Conservation (phyloP, 2,888 invertebrate genomes). For the Synanthedon formicaeformis region DNA sequence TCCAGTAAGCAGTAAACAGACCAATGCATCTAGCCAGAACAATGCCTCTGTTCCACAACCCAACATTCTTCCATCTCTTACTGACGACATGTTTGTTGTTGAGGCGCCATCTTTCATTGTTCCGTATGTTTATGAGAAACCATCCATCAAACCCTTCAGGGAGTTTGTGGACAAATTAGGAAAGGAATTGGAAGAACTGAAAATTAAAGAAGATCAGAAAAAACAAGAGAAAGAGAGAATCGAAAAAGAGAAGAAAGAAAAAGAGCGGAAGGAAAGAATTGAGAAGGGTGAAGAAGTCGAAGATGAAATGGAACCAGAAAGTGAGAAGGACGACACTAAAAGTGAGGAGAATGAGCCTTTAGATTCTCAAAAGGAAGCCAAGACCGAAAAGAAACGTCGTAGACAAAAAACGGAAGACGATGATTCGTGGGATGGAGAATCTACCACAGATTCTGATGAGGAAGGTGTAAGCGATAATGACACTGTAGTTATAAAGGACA, state of each 20-base stretch:
- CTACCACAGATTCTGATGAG: constrained; percentile 63
- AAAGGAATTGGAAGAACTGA: constrained; percentile 69
- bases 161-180: constrained; percentile 78
- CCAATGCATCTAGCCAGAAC: constrained; percentile 12
- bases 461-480: constrained; percentile 58
- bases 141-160: constrained; percentile 83
- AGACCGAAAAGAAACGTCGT: constrained; percentile 41
- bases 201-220: constrained; percentile 47
- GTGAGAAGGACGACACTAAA: constrained; percentile 6
- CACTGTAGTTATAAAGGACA: constrained; percentile 69
- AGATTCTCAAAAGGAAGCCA: constrained; percentile 26
- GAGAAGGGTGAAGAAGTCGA: constrained; percentile 17
- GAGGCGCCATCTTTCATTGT: constrained; percentile 95
- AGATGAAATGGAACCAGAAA: constrained; percentile 1
- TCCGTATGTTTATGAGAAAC: constrained; percentile 93
- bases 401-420: constrained; percentile 66
- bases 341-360: constrained; percentile 8
- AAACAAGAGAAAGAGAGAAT: constrained; percentile 36
- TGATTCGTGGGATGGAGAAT: constrained; percentile 72
- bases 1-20: constrained; percentile 44
- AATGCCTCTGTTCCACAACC: constrained; percentile 32
- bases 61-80: constrained; percentile 81
- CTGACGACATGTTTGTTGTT: constrained; percentile 93
- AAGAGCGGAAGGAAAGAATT: constrained; percentile 52
- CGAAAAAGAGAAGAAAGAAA: constrained; percentile 49